phyloP scores from a whole-genome alignment of 2,888 invertebrate genomes.

The Drosophila pegasa region DNA sequence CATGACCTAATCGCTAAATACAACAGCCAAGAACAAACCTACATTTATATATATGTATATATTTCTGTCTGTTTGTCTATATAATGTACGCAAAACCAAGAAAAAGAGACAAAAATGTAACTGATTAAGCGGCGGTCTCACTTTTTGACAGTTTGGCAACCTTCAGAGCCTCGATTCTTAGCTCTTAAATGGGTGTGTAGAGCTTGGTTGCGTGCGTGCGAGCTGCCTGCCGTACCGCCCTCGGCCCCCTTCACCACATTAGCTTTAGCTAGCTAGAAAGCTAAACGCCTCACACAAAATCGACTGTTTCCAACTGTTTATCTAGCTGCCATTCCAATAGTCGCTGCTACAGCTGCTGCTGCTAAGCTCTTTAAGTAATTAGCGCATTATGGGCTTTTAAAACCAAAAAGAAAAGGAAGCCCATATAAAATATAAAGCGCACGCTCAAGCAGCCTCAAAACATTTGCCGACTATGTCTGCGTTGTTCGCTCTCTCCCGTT shows the following conservation, averaged over 20 bases:
- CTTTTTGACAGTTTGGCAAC: slow-evolving; percentile 48
- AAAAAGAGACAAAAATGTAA: slow-evolving; percentile 56
- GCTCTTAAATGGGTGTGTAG: slow-evolving; percentile 13
- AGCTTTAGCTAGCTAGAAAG: slow-evolving; percentile 68
- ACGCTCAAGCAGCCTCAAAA: slow-evolving; percentile 37
- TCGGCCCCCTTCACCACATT: slow-evolving; percentile 12
- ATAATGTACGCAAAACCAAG: slow-evolving; percentile 18
- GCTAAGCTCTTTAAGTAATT: slow-evolving; percentile 63
- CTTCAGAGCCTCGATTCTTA: slow-evolving; percentile 24
- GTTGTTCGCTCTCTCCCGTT: slow-evolving; percentile 4
- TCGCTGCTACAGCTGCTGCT: slow-evolving; percentile 25
- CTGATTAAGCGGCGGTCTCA: slow-evolving; percentile 44
- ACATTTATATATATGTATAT: slow-evolving; percentile 27
- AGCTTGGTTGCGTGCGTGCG: slow-evolving; percentile 28
- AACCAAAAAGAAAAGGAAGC: slow-evolving; percentile 36
- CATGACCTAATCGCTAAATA: slow-evolving; percentile 75
- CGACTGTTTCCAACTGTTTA: slow-evolving; percentile 37
- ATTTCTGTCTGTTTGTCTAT: slow-evolving; percentile 19
- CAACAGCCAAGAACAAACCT: slow-evolving; percentile 23
- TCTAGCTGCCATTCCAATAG: slow-evolving; percentile 34
- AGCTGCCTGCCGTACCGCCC: not conserved
- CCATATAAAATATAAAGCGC: slow-evolving; percentile 46
- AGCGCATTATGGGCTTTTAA: slow-evolving; percentile 51
- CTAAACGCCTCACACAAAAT: slow-evolving; percentile 42
- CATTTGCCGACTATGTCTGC: slow-evolving; percentile 16